Percentiles rank a stretch among this genome's conserved stretches.
phyloP scores from a whole-genome alignment of 2,797 vertebrate genomes.

The Chelmon rostratus region DNA sequence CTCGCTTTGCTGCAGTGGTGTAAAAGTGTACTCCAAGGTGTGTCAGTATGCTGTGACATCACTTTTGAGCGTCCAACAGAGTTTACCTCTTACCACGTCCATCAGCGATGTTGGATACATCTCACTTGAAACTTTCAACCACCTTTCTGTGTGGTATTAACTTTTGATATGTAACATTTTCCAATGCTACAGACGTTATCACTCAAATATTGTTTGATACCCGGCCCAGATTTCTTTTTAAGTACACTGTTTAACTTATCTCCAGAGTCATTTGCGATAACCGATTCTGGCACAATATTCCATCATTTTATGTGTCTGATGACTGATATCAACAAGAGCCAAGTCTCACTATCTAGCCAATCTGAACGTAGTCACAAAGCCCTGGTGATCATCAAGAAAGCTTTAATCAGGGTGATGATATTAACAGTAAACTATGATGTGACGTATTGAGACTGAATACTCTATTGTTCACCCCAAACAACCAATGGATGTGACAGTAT shows the following conservation, averaged over 20 bases:
- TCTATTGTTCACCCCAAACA: background rate
- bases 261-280: conserved; percentile 9
- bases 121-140: background rate
- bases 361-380: conserved; percentile 5
- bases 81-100: background rate
- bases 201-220: no score
- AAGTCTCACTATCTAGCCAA: conserved; percentile 10
- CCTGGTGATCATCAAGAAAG: background rate
- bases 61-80: background rate
- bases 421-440: background rate
- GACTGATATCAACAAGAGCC: conserved; percentile 4
- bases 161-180: background rate
- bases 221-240: background rate
- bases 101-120: background rate
- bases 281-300: conserved; percentile 11
- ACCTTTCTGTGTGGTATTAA: background rate
- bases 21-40: background rate
- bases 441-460: background rate
- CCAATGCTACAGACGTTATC: background rate
- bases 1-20: background rate
- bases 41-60: background rate
- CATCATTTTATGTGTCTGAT: conserved; percentile 9
- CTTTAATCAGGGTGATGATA: background rate
- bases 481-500: background rate
- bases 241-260: background rate